Evolutionary conservation across 2,797 vertebrate genomes (phyloP).

Genomic region (Premnoplex brunnescens): DNA sequence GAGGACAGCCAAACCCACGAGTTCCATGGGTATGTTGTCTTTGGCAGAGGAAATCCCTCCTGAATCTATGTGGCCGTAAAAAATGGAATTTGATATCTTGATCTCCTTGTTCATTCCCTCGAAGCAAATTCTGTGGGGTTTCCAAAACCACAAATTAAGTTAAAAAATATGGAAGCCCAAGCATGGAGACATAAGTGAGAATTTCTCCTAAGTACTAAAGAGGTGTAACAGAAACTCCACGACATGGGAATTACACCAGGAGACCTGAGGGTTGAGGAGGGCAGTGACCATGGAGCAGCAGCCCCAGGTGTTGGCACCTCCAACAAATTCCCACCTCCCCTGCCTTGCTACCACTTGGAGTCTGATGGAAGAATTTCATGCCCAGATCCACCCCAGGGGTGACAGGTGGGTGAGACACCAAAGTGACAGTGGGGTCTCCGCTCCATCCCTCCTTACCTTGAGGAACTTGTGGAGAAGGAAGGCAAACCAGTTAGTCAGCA

Average conservation of each 20-base stretch:
- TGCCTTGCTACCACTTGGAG: background rate
- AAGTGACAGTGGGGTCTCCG: background rate
- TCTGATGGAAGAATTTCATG: background rate
- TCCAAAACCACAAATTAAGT: background rate
- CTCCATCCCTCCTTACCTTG: conserved; percentile 83
- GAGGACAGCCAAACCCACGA: background rate
- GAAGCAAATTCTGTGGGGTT: background rate
- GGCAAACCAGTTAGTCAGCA: conserved; percentile 98
- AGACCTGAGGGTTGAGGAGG: background rate
- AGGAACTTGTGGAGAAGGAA: conserved; percentile 97
- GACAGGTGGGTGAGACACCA: background rate
- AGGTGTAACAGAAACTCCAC: background rate
- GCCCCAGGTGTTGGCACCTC: background rate
- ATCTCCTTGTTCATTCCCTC: background rate
- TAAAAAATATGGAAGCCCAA: background rate
- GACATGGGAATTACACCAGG: fast-evolving
- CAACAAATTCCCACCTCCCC: background rate
- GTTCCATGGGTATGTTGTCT: background rate
- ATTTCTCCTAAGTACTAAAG: background rate
- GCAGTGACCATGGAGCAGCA: background rate
- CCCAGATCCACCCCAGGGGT: fast-evolving
- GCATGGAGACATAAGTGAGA: fast-evolving
- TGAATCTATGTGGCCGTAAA: background rate
- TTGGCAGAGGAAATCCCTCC: background rate
- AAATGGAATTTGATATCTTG: background rate